phyloP scores from a whole-genome alignment of 2,888 invertebrate species.

The Oscheius sp. region DNA sequence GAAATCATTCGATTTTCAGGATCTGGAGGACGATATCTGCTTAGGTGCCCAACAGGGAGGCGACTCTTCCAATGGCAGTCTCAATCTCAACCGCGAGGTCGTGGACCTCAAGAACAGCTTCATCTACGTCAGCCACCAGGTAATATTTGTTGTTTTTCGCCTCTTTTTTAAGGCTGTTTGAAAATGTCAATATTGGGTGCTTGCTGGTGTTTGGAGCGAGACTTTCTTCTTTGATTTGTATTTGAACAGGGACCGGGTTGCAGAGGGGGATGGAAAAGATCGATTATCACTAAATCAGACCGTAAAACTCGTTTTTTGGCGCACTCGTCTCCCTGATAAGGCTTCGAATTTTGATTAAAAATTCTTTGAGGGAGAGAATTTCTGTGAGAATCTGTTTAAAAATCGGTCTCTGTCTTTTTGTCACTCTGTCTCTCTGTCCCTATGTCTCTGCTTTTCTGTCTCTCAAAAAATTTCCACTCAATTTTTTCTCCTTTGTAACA shows the following conservation, averaged over 20 bases:
- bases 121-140: slow-evolving; percentile 39
- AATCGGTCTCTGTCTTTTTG: not conserved
- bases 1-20: slow-evolving; percentile 25
- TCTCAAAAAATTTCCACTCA: not conserved
- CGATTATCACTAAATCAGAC: slow-evolving; percentile 14
- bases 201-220: not conserved
- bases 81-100: slow-evolving; percentile 13
- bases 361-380: too few species aligned
- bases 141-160: not conserved
- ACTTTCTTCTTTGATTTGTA: not conserved
- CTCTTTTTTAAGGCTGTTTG: not conserved
- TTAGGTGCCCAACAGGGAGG: not conserved
- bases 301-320: slow-evolving; percentile 21
- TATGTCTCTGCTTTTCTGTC: not conserved
- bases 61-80: not conserved
- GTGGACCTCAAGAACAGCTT: slow-evolving; percentile 36
- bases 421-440: too few species aligned
- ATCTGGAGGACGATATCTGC: slow-evolving; percentile 32
- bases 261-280: not conserved
- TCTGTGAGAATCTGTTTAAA: not conserved
- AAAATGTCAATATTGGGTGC: slow-evolving; percentile 1
- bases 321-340: too few species aligned
- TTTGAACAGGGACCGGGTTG: not conserved
- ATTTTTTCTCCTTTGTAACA: not conserved
- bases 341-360: too few species aligned